These are phyloP conservation scores for Neosalanx taihuensis DNA, from an alignment of 2,797 vertebrate species.

Conservation along the genomic window DNA sequence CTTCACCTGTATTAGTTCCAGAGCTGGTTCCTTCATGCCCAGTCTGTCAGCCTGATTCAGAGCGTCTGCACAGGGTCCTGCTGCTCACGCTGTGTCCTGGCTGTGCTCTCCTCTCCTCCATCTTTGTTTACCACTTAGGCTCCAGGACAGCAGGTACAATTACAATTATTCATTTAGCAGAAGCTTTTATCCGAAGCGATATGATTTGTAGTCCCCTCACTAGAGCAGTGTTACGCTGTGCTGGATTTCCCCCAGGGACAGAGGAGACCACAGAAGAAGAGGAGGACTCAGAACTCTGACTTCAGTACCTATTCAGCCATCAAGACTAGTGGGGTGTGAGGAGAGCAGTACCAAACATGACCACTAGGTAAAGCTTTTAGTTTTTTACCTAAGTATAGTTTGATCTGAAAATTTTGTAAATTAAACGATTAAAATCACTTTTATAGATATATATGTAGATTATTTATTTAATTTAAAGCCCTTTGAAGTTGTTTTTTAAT, in stretches of 20 bases:
- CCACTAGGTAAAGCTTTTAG: slow-evolving; percentile 19
- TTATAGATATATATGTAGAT: too few species aligned
- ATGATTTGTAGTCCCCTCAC: too few species aligned
- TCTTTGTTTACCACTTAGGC: too few species aligned
- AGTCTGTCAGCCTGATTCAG: not conserved
- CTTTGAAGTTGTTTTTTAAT: too few species aligned
- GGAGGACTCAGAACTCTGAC: slow-evolving; percentile 7
- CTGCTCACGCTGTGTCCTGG: slow-evolving; percentile 1
- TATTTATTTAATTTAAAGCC: too few species aligned
- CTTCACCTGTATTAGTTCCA: not conserved
- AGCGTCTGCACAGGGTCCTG: slow-evolving; percentile 2
- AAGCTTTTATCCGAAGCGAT: too few species aligned
- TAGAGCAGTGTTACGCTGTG: slow-evolving; percentile 26
- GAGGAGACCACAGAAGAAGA: slow-evolving; percentile 21
- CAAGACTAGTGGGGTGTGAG: slow-evolving; percentile 6
- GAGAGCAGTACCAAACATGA: not conserved
- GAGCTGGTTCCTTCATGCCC: not conserved
- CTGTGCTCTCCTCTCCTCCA: not conserved
- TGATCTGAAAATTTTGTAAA: too few species aligned
- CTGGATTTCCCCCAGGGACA: slow-evolving; percentile 12
- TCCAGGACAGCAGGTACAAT: too few species aligned
- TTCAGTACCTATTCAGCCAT: slow-evolving; percentile 27
- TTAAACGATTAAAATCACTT: too few species aligned
- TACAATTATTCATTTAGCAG: too few species aligned
- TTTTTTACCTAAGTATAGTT: too few species aligned